Percentiles rank a stretch among this genome's conserved stretches.
phyloP scores from a whole-genome alignment of 2,113 vertebrate species.

The Chinchilla lanigera region DNA sequence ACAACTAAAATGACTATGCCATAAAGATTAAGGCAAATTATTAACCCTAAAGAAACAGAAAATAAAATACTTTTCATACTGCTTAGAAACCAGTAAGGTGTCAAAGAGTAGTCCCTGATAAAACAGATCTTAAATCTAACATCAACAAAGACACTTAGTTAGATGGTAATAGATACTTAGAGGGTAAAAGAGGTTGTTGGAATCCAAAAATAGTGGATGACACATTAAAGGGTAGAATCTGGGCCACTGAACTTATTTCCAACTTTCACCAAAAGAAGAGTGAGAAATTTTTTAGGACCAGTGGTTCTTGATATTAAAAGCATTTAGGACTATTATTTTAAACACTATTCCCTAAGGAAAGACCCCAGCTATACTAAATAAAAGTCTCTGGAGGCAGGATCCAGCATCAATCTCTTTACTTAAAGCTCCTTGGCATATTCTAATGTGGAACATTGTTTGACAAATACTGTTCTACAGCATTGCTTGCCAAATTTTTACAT shows the following conservation, averaged over 20 bases:
- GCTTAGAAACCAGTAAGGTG: not conserved
- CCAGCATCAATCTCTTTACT: not conserved
- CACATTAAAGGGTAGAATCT: conserved; percentile 32
- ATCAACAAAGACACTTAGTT: not conserved
- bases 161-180: not conserved
- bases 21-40: not conserved
- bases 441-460: not conserved
- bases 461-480: not conserved
- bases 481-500: not conserved
- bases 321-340: not conserved
- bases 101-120: not conserved
- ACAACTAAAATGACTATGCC: not conserved
- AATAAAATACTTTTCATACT: not conserved
- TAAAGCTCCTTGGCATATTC: not conserved
- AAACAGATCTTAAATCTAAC: conserved; percentile 18
- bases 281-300: not conserved
- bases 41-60: too few relatives aligned
- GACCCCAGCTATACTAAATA: not conserved
- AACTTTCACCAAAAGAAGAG: conserved; percentile 36
- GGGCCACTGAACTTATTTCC: not conserved
- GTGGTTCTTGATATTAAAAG: conserved; percentile 4
- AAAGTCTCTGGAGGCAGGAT: not conserved
- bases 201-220: conserved; percentile 27
- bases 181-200: not conserved
- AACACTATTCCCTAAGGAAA: not conserved